Evolutionary conservation across 2,113 vertebrate species (phyloP), one percentile per base, ranked within the genome.

Genomic region (Ovis aries): DNA sequence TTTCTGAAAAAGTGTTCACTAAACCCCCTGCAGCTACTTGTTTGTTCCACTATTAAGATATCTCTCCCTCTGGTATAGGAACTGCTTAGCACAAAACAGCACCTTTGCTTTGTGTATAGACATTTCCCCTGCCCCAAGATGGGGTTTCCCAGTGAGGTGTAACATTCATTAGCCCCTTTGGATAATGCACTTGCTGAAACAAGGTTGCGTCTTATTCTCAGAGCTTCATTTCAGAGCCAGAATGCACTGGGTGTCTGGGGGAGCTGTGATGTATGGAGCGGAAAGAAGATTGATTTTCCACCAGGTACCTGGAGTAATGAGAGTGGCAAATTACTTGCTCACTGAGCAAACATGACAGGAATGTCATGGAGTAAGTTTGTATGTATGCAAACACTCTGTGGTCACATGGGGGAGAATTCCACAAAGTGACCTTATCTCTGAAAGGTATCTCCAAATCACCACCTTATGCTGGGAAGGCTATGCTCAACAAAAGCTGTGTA

Each of bases 271-370:
- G 97, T 98, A 98, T 98, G 98, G 98, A 98, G 96, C 95, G 98
- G 97, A 98, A 97, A 97, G 96, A 96, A 98, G 98, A 99, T 98
- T 98, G 98, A 99, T 99, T 99, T 98, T 98, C 97, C 98, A 97
- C 98, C 94, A 92, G 95, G 92, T 98, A 98, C 98, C 98, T 98
- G 90, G 96, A 98, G 97, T 98, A 99, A 98, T 97, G 97, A 98
- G 97, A 98, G 95, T 93, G 96, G 98, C 98, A 98, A 98, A 99
- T 99, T 99, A 98, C 98, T 98, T 98, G 96, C 96, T 99, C 98
- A 97, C 92, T 98, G 98, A 98, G 94, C 98, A 99, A 98, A 98
- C 98, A 99, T 97, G 99, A 99, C 98, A 95, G 94, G 98, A 98
- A 98, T 98, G 97, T 98, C 98, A 97, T 95, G 94, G 98, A 98